Evolutionary conservation across 1,140 invertebrate species (phyloP).

Genomic region (Octopus sinensis): DNA sequence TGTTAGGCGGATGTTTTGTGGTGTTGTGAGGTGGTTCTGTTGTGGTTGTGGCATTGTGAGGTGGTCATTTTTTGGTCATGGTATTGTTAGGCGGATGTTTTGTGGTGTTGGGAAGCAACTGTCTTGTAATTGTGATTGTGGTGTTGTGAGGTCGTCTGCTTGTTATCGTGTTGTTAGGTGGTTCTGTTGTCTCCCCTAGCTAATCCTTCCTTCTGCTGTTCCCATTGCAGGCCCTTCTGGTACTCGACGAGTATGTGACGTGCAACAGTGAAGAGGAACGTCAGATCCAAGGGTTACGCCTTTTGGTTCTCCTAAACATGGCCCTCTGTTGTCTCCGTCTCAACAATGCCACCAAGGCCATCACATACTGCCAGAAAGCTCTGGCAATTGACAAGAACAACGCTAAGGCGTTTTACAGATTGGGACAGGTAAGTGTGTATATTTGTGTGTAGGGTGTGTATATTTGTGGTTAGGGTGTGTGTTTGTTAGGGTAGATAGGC

Average conservation of each 20-base stretch:
- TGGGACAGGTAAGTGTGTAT: too few relatives aligned
- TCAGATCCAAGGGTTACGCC: conserved; percentile 26
- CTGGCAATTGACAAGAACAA: conserved; percentile 62
- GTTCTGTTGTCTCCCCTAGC: not conserved
- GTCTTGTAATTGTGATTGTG: not conserved
- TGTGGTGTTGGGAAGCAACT: not conserved
- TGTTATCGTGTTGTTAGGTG: not conserved
- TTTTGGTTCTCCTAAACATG: conserved; percentile 69
- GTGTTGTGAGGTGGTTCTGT: too few relatives aligned
- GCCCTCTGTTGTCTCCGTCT: conserved; percentile 70
- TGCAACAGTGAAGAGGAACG: conserved; percentile 31
- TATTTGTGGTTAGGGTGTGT: too few relatives aligned
- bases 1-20: too few relatives aligned
- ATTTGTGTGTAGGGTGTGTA: too few relatives aligned
- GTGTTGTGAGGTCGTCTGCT: not conserved
- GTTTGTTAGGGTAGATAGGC: too few relatives aligned
- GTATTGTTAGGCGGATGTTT: too few relatives aligned
- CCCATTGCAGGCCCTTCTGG: conserved; percentile 18
- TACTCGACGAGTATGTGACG: conserved; percentile 32
- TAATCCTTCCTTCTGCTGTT: not conserved
- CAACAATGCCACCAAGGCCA: conserved; percentile 63
- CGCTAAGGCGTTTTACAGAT: too few relatives aligned
- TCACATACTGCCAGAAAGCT: conserved; percentile 66
- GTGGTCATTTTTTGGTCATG: too few relatives aligned
- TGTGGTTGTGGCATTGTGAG: too few relatives aligned